Evolutionary conservation across 2,113 vertebrate genomes (phyloP).

Genomic region (Anser brachyrhynchus): DNA sequence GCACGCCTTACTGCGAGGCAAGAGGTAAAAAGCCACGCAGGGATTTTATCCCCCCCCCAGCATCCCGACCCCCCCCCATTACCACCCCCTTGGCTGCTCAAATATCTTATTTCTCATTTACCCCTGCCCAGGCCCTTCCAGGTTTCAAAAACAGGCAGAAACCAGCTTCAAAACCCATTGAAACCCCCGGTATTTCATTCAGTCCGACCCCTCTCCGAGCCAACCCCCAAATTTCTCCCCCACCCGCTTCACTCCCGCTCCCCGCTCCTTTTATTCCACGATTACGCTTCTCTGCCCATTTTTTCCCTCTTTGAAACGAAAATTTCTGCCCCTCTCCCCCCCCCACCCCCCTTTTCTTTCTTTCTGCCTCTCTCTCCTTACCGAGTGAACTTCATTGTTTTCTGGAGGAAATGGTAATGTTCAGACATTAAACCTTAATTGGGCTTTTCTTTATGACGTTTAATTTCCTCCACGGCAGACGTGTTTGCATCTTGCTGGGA

Average conservation of each 20-base stretch:
- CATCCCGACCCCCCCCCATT: no score
- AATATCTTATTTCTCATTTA: neutral
- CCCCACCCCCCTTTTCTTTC: neutral
- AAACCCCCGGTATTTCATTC: neutral
- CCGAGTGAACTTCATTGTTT: constrained; percentile 69
- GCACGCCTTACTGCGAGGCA: neutral
- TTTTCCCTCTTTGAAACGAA: neutral
- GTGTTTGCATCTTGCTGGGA: constrained; percentile 45
- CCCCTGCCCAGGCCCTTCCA: neutral
- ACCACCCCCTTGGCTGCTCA: neutral
- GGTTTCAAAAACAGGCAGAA: neutral
- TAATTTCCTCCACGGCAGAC: constrained; percentile 73
- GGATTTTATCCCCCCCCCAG: neutral
- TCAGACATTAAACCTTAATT: constrained; percentile 71
- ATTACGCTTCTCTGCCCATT: neutral
- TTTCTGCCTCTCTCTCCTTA: constrained; percentile 68
- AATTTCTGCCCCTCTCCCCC: neutral
- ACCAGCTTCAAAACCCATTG: neutral
- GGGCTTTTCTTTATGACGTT: constrained; percentile 75
- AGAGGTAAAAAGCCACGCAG: neutral
- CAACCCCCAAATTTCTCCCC: neutral
- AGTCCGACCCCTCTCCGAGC: neutral
- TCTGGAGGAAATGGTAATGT: constrained; percentile 70
- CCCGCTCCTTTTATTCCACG: neutral
- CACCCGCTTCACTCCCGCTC: neutral